A percentile compares a stretch with the other conserved stretches of the same genome.
Evolutionary conservation across 2,113 vertebrate species (phyloP).

Genomic region (Trogon surrucura): DNA sequence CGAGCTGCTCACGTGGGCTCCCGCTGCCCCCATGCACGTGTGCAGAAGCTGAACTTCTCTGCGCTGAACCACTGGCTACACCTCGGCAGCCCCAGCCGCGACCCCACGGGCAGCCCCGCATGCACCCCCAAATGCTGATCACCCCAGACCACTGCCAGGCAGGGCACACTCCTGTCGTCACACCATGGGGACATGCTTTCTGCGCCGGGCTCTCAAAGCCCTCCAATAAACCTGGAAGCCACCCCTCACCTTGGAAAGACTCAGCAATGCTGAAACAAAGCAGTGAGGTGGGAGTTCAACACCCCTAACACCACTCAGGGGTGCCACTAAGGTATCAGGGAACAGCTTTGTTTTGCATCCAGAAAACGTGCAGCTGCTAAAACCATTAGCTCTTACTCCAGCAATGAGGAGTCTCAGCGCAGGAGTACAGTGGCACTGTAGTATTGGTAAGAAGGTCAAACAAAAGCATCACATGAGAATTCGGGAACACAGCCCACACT

Average conservation of each 20-base stretch:
- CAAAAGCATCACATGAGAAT: accelerated
- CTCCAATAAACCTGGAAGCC: not conserved
- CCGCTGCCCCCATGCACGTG: accelerated
- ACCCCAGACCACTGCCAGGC: accelerated
- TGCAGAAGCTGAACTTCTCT: not conserved
- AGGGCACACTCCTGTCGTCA: not conserved
- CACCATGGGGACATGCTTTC: not conserved
- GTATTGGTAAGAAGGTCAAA: not conserved
- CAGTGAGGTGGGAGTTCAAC: not conserved
- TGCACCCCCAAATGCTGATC: not conserved
- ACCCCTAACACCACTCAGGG: not conserved
- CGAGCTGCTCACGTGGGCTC: not conserved
- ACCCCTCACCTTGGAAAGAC: too few species aligned
- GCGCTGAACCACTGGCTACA: accelerated
- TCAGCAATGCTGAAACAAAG: not conserved
- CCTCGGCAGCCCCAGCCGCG: not conserved
- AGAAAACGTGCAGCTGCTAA: not conserved
- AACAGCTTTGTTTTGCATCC: not conserved
- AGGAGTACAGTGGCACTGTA: accelerated
- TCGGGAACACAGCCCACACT: not conserved
- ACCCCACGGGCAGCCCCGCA: accelerated
- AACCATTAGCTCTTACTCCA: not conserved
- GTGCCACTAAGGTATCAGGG: not conserved
- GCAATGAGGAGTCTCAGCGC: not conserved
- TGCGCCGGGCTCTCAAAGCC: accelerated